phyloP scores from a whole-genome alignment of 2,797 vertebrate genomes.

The Balearica regulorum region DNA sequence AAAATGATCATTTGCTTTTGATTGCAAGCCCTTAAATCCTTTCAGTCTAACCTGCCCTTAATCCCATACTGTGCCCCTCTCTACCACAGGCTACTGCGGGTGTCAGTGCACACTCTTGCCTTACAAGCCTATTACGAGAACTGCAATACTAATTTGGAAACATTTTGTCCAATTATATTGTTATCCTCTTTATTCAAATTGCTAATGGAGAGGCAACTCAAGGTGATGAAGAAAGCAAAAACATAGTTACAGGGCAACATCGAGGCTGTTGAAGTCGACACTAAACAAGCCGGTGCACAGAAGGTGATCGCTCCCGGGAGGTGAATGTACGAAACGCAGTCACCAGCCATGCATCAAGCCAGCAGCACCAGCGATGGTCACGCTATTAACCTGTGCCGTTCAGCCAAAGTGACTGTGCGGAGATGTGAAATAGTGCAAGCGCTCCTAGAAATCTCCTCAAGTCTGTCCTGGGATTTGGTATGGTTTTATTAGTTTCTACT shows the following conservation, averaged over 20 bases:
- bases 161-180: background rate
- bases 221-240: background rate
- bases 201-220: background rate
- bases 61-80: background rate
- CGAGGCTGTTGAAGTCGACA: background rate
- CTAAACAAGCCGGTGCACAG: background rate
- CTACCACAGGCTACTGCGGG: rapidly evolving
- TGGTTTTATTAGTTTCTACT: background rate
- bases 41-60: background rate
- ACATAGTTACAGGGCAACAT: rapidly evolving
- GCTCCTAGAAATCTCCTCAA: background rate
- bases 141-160: background rate
- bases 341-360: background rate
- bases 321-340: rapidly evolving
- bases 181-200: background rate
- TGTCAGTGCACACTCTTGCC: background rate
- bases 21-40: background rate
- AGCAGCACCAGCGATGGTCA: background rate
- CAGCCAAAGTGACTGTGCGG: background rate
- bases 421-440: background rate
- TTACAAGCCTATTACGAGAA: background rate
- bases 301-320: background rate
- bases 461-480: background rate
- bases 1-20: slow-evolving; percentile 5
- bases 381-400: background rate